phyloP scores from a whole-genome alignment of 2,888 invertebrate species.

The Ormyrus labotus region DNA sequence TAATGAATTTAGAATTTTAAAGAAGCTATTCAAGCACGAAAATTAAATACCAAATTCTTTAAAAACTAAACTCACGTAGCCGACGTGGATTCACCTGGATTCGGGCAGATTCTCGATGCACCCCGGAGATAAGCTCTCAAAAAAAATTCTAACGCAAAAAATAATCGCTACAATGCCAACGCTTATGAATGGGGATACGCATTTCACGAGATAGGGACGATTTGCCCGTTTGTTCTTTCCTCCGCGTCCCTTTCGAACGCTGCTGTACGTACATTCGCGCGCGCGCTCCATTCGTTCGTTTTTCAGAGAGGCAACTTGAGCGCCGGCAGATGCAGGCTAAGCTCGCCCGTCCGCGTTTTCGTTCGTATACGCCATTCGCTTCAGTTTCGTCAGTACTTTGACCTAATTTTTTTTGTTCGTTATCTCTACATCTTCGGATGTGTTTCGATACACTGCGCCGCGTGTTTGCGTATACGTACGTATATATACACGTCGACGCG shows the following conservation, averaged over 20 bases:
- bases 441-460: background rate
- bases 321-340: too few relatives aligned
- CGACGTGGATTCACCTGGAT: too few relatives aligned
- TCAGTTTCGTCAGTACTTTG: conserved; percentile 34
- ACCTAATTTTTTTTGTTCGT: conserved; percentile 32
- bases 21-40: too few relatives aligned
- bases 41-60: too few relatives aligned
- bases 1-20: too few relatives aligned
- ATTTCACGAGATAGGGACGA: background rate
- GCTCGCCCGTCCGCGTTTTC: background rate
- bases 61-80: too few relatives aligned
- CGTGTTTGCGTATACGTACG: background rate
- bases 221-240: conserved; percentile 2
- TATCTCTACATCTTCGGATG: background rate
- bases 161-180: too few relatives aligned
- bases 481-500: too few relatives aligned
- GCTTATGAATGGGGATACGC: too few relatives aligned
- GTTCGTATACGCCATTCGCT: conserved; percentile 13
- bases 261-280: background rate
- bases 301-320: background rate
- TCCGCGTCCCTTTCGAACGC: conserved; percentile 4
- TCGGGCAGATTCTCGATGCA: too few relatives aligned
- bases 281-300: background rate
- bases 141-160: too few relatives aligned
- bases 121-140: too few relatives aligned